phyloP scores from a whole-genome alignment of 2,797 vertebrate genomes.

The Channallabes apus region DNA sequence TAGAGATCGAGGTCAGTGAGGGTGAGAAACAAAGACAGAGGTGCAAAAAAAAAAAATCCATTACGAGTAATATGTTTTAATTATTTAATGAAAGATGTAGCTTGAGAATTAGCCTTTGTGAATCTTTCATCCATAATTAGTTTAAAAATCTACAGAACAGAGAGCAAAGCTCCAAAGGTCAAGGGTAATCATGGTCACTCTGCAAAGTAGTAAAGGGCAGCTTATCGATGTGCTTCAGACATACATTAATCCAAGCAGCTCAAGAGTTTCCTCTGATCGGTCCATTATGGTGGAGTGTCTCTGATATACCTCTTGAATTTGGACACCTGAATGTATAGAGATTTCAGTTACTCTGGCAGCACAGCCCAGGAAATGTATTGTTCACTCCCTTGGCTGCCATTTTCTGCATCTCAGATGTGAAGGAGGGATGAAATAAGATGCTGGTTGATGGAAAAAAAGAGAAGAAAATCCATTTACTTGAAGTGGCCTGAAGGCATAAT shows the following conservation, averaged over 20 bases:
- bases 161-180: slow-evolving; percentile 32
- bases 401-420: slow-evolving; percentile 50
- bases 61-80: background rate
- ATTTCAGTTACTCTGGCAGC: background rate
- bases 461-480: slow-evolving; percentile 77
- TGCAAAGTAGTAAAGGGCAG: slow-evolving; percentile 25
- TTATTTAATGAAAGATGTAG: background rate
- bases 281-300: slow-evolving; percentile 17
- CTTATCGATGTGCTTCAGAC: slow-evolving; percentile 36
- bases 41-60: slow-evolving; percentile 15
- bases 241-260: slow-evolving; percentile 17
- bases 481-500: slow-evolving; percentile 64
- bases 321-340: slow-evolving; percentile 12
- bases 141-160: slow-evolving; percentile 7
- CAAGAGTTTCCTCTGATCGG: slow-evolving; percentile 36
- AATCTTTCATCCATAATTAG: background rate
- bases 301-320: slow-evolving; percentile 1
- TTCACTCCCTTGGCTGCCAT: slow-evolving; percentile 24
- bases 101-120: background rate
- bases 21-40: slow-evolving; percentile 22
- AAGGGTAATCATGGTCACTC: slow-evolving; percentile 30
- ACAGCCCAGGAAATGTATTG: slow-evolving; percentile 14
- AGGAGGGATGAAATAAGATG: slow-evolving; percentile 53
- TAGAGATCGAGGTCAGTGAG: slow-evolving; percentile 41
- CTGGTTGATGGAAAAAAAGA: slow-evolving; percentile 64